Evolutionary conservation across 2,797 vertebrate genomes (phyloP).

Genomic region (Momotus momota): DNA sequence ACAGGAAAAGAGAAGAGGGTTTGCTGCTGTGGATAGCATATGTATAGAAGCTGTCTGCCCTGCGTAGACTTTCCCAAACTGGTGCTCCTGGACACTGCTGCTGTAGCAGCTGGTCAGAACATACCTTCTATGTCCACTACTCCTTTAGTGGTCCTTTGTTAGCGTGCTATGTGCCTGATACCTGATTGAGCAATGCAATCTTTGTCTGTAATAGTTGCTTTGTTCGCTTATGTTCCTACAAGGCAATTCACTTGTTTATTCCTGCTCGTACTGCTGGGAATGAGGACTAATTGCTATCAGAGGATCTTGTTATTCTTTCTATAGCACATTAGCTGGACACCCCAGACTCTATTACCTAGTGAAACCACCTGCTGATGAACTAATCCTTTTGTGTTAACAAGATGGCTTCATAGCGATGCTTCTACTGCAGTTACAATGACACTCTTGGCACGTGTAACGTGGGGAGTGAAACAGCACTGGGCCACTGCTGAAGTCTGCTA

Average conservation of each 20-base stretch:
- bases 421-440: neutral
- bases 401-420: neutral
- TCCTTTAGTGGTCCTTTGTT: neutral
- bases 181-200: rapidly evolving
- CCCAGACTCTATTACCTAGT: neutral
- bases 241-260: neutral
- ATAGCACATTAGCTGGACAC: neutral
- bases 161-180: neutral
- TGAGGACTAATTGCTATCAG: neutral
- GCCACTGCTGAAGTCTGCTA: neutral
- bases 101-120: neutral
- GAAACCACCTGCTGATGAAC: neutral
- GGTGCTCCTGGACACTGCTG: neutral
- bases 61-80: neutral
- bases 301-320: neutral
- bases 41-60: neutral
- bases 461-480: neutral
- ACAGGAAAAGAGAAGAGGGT: neutral
- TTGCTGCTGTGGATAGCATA: neutral
- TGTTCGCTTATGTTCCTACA: neutral
- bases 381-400: neutral
- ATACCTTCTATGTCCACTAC: rapidly evolving
- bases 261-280: neutral
- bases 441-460: rapidly evolving
- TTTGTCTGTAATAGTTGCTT: neutral